Conservation (phyloP, 2,797 vertebrate genomes). For the Lagocephalus sceleratus region DNA sequence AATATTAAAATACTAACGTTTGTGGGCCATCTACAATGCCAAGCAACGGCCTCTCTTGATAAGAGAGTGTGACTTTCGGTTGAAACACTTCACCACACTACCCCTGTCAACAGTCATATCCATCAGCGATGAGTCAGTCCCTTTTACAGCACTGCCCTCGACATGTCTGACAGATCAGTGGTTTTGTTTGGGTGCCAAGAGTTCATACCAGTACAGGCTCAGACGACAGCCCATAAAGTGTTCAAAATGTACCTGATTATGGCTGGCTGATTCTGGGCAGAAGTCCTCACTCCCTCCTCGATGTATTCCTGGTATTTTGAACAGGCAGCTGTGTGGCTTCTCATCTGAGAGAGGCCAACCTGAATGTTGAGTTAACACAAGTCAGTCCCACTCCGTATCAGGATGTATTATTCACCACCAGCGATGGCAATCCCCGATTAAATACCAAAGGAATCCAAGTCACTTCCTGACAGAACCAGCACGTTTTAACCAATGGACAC, state of each 20-base stretch:
- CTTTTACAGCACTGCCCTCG: too few species aligned
- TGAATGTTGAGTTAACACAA: conserved; percentile 48
- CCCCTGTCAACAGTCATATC: too few species aligned
- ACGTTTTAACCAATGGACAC: background rate
- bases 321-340: conserved; percentile 85
- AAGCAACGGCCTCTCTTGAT: too few species aligned
- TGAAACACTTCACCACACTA: too few species aligned
- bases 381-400: background rate
- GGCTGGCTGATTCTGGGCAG: conserved; percentile 84
- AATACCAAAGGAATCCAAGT: background rate
- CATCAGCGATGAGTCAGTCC: too few species aligned
- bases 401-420: background rate
- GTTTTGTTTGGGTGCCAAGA: too few species aligned
- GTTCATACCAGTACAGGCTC: background rate
- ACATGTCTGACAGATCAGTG: too few species aligned
- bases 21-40: too few species aligned
- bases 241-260: conserved; percentile 77
- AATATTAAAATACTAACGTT: too few species aligned
- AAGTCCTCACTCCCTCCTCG: conserved; percentile 91
- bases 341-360: conserved; percentile 91
- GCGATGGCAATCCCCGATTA: too few species aligned
- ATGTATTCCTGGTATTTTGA: conserved; percentile 93
- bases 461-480: background rate
- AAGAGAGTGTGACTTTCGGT: too few species aligned
- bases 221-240: background rate